phyloP scores from a whole-genome alignment of 2,113 vertebrate species.

The Laterallus jamaicensis region DNA sequence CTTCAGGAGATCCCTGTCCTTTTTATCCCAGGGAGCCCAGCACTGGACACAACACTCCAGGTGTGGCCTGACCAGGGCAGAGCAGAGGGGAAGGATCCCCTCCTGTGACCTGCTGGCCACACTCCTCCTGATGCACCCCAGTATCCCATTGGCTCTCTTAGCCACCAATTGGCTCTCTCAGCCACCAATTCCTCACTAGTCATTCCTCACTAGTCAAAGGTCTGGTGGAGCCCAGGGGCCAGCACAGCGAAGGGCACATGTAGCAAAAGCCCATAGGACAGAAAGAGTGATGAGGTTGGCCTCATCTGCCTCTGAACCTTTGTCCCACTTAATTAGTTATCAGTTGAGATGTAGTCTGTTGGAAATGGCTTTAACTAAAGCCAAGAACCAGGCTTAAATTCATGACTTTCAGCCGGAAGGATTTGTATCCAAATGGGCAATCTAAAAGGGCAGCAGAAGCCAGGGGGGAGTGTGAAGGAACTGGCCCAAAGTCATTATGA shows the following conservation, averaged over 20 bases:
- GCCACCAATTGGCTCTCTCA: no score
- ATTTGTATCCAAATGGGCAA: not conserved
- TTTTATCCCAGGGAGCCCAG: no score
- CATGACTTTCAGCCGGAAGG: not conserved
- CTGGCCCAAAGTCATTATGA: rapidly evolving
- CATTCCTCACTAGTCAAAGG: not conserved
- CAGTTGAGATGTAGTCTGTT: not conserved
- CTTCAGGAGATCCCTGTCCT: no score
- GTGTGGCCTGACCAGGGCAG: no score
- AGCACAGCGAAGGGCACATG: not conserved
- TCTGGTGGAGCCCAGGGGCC: not conserved
- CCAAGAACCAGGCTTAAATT: not conserved
- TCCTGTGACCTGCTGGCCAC: no score
- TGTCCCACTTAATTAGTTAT: not conserved
- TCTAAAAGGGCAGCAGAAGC: not conserved
- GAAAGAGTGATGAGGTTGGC: not conserved
- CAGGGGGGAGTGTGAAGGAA: not conserved
- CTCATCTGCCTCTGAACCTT: not conserved
- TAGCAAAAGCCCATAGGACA: not conserved
- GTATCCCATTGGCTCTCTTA: no score
- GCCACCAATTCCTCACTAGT: no score
- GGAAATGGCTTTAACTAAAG: not conserved
- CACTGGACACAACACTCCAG: no score
- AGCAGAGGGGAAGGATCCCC: no score
- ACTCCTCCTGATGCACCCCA: no score